A percentile compares a stretch with the other conserved stretches of the same genome.
phyloP scores from a whole-genome alignment of 2,113 vertebrate species.

The Toxotes chatareus region DNA sequence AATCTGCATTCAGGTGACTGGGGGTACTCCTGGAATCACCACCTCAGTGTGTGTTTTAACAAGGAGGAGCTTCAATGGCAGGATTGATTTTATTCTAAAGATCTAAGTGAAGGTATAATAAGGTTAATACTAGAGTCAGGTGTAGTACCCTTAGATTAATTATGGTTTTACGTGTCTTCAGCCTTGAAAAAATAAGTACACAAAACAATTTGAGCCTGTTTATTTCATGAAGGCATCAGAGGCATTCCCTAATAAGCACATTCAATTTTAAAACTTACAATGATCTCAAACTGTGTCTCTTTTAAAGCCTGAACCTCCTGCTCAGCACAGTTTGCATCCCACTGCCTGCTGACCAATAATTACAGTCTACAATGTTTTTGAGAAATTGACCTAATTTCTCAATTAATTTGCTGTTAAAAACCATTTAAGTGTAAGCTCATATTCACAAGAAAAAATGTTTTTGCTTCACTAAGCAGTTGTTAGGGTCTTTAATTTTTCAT shows the following conservation, averaged over 20 bases:
- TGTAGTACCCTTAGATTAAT: too few relatives aligned
- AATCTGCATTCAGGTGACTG: slow-evolving; percentile 33
- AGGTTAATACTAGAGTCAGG: background rate
- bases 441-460: background rate
- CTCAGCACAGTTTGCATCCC: slow-evolving; percentile 1
- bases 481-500: slow-evolving; percentile 5
- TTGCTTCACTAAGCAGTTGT: background rate
- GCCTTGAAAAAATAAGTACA: background rate
- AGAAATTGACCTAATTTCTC: slow-evolving; percentile 16
- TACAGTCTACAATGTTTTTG: background rate
- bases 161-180: background rate
- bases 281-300: slow-evolving; percentile 1
- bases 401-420: slow-evolving; percentile 24
- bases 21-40: slow-evolving; percentile 16
- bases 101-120: background rate
- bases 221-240: slow-evolving; percentile 8
- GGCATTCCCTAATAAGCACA: background rate
- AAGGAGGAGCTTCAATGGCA: background rate
- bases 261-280: background rate
- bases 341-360: slow-evolving; percentile 14
- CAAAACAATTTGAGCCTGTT: background rate
- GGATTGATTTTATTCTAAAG: background rate
- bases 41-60: slow-evolving; percentile 22
- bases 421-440: slow-evolving; percentile 5
- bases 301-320: slow-evolving; percentile 1